These are phyloP conservation scores for Dunckerocampus dactyliophorus DNA, from an alignment of 2,113 vertebrate genomes.

Conservation along the genomic window DNA sequence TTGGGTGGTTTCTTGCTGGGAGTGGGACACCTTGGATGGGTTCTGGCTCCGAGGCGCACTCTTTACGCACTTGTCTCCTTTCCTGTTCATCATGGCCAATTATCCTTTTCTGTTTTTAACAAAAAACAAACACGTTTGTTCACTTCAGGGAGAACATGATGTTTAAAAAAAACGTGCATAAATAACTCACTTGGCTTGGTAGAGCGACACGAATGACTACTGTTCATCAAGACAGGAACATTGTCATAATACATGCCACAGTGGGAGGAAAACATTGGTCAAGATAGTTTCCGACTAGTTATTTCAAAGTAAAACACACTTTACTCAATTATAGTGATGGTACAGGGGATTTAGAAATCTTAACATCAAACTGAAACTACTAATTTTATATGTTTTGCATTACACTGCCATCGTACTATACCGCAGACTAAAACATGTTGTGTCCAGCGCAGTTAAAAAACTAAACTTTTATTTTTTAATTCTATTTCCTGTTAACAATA, in stretches of 20 bases:
- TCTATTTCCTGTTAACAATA: background rate
- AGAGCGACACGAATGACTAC: background rate
- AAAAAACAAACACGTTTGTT: background rate
- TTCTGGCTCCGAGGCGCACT: conserved; percentile 44
- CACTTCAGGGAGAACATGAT: background rate
- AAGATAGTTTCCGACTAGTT: background rate
- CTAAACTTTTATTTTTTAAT: background rate
- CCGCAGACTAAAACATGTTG: background rate
- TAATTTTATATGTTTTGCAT: background rate
- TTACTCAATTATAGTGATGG: too few species aligned
- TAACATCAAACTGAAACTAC: background rate
- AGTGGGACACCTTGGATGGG: conserved; percentile 39
- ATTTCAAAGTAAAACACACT: background rate
- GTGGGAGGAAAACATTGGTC: too few species aligned
- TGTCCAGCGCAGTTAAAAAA: background rate
- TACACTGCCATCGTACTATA: background rate
- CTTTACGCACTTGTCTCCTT: conserved; percentile 45
- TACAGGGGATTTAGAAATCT: too few species aligned
- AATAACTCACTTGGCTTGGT: background rate
- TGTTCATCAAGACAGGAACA: background rate
- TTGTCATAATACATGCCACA: too few species aligned
- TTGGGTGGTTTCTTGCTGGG: conserved; percentile 33
- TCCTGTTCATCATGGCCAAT: conserved; percentile 36
- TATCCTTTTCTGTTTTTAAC: background rate
- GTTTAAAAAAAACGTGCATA: background rate